Base-by-base conservation (phyloP, 2,113 vertebrate species). In the Gymnarchus niloticus region DNA sequence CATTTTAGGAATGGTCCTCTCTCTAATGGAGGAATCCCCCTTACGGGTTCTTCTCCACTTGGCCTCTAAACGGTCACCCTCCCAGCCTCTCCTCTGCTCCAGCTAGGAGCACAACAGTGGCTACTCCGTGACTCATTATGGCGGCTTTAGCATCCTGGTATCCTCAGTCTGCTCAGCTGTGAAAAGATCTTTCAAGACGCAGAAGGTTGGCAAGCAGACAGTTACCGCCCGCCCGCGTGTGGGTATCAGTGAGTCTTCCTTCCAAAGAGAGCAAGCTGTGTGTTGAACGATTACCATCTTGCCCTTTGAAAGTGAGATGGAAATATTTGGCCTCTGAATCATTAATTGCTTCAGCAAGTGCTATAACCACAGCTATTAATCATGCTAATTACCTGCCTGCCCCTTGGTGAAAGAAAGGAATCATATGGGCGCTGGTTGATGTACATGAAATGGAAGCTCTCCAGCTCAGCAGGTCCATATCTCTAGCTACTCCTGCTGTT, bases 301-400 rank as follows among this genome's bases (percentile, higher is more conserved):
- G 87, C 89, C 86, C 88, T 89, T 86, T 85, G 85, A 86, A 88
- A 87, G 78, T 56, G 84, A 85, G 88, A 91, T 88, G 85, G 85
- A 92, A 91, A 89, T 90, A 88, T 90, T 49, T 83, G 65, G 56
- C 88, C 23, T 82, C 76, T 78, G 88, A 87, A 90, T 89, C 89
- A 61, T 90, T 92, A 92, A 93, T 91, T 92, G 92, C 88, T 88
- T 81, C 81, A 84, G 83, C 81, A 84, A 44, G 84, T 89, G 90
- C 88, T 78, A 87, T 83, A 87, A 88, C 83, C 80, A 4, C 85
- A 10, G 85, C 88, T 69, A 91, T 92, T 90, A 92, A 92, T 93
- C 90, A 91, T 85, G 88, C 89, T 92, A 90, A 92, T 92, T 92
- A 93, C 90, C 87, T 88, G 86, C 83, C 65, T 37, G 86, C 84